Percentiles rank a stretch among this genome's conserved stretches.
Evolutionary conservation across 1,140 invertebrate species (phyloP).

Genomic region (Limonius californicus): DNA sequence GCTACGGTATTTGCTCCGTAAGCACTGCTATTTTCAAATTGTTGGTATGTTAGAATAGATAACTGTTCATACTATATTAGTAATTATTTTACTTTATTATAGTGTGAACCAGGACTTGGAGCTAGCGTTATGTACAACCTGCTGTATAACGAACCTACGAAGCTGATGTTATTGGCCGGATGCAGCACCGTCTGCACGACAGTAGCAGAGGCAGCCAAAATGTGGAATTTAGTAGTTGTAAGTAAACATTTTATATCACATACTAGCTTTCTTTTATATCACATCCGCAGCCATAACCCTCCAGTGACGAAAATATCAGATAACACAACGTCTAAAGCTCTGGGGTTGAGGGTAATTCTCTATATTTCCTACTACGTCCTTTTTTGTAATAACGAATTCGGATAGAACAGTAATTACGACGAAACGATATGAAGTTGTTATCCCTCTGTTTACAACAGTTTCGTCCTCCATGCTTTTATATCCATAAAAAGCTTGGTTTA

Average conservation of each 20-base stretch:
- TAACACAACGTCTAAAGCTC: neutral
- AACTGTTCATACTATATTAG: too few species aligned
- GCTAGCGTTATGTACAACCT: slow-evolving; percentile 98
- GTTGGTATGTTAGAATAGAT: too few species aligned
- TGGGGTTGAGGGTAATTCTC: neutral
- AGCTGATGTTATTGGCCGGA: slow-evolving; percentile 92
- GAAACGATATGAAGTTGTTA: neutral
- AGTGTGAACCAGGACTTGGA: slow-evolving; percentile 97
- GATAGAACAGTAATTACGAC: neutral
- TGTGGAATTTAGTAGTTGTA: slow-evolving; percentile 99
- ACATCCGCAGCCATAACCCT: neutral
- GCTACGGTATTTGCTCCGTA: too few species aligned
- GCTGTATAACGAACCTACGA: slow-evolving; percentile 93
- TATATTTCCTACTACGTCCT: neutral
- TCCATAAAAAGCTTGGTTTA: too few species aligned
- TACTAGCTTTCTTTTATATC: slow-evolving; percentile 23
- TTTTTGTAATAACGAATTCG: slow-evolving; percentile 1
- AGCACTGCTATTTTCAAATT: too few species aligned
- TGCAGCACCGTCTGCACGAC: slow-evolving; percentile 99
- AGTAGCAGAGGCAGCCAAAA: slow-evolving; percentile 97
- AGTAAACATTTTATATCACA: slow-evolving; percentile 46
- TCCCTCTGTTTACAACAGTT: neutral
- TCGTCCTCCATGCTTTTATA: neutral
- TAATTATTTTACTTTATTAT: too few species aligned
- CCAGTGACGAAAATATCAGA: neutral